Percentiles rank a stretch among this genome's conserved stretches.
Evolutionary conservation across 2,797 vertebrate species (phyloP).

Genomic region (Brachymystax lenok): DNA sequence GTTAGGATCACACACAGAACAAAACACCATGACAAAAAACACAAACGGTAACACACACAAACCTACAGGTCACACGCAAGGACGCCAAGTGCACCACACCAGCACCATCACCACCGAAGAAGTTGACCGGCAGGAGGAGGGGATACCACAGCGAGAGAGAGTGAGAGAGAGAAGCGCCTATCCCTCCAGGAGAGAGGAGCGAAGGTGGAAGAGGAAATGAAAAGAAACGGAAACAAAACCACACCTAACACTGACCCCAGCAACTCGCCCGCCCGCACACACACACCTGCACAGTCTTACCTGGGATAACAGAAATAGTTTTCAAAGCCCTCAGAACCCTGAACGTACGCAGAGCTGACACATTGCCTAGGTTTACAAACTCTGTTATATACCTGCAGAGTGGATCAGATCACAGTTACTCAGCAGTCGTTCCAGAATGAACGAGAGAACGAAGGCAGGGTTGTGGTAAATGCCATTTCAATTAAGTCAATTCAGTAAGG

Average conservation of each 20-base stretch:
- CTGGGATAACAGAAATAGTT: constrained; percentile 99
- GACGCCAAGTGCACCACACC: constrained; percentile 36
- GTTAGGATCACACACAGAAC: constrained; percentile 99
- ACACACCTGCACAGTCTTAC: constrained; percentile 74
- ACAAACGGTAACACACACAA: constrained; percentile 85
- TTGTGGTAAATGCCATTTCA: background rate
- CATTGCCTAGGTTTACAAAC: constrained; percentile 99
- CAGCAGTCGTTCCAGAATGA: constrained; percentile 56
- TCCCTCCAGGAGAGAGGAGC: constrained; percentile 67
- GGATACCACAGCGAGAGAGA: constrained; percentile 80
- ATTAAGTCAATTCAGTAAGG: background rate
- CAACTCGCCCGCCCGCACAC: constrained; percentile 78
- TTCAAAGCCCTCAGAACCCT: constrained; percentile 85
- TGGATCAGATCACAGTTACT: constrained; percentile 94
- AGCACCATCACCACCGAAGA: constrained; percentile 68
- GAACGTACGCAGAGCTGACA: constrained; percentile 98
- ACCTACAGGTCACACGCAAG: constrained; percentile 81
- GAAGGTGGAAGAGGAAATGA: constrained; percentile 58
- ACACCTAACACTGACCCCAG: constrained; percentile 93
- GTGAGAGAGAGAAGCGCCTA: constrained; percentile 69
- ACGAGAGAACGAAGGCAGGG: constrained; percentile 6
- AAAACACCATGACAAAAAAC: constrained; percentile 95
- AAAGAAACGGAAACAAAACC: constrained; percentile 60
- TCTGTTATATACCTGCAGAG: constrained; percentile 99
- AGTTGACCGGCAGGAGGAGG: constrained; percentile 71